A percentile compares a stretch with the other conserved stretches of the same genome.
Evolutionary conservation across 2,797 vertebrate species (phyloP).

Genomic region (Oryzias dopingdopingensis): DNA sequence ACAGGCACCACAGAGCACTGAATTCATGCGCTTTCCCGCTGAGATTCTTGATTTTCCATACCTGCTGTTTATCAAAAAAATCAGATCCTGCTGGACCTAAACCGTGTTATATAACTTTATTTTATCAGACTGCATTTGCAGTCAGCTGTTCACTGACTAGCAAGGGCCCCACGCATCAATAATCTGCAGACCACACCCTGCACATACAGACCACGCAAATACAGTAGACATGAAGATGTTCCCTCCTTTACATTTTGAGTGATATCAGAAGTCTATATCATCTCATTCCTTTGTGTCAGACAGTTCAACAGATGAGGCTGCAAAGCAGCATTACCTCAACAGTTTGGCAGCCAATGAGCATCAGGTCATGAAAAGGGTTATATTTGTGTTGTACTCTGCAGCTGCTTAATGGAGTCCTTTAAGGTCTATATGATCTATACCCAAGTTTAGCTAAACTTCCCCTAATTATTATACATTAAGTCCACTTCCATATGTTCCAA

Average conservation of each 20-base stretch:
- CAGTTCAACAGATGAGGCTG: constrained; percentile 29
- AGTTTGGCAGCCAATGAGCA: constrained; percentile 37
- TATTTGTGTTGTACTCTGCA: constrained; percentile 24
- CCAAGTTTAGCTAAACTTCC: constrained; percentile 5
- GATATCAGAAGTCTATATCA: constrained; percentile 33
- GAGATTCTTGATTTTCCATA: constrained; percentile 44
- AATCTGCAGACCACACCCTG: constrained; percentile 30
- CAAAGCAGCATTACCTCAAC: constrained; percentile 45
- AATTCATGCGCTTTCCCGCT: constrained; percentile 12
- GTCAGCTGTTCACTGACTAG: constrained; percentile 47
- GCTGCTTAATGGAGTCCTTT: constrained; percentile 15
- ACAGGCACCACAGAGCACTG: constrained; percentile 11
- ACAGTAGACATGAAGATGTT: constrained; percentile 15
- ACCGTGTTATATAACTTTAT: constrained; percentile 45
- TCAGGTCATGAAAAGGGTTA: constrained; percentile 14
- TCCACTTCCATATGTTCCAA: constrained; percentile 38
- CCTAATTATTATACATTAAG: neutral
- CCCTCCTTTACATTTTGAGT: constrained; percentile 5
- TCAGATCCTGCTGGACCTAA: constrained; percentile 4
- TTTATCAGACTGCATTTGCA: constrained; percentile 35
- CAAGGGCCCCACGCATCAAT: constrained; percentile 29
- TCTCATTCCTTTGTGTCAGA: constrained; percentile 41
- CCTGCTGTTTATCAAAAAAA: constrained; percentile 26
- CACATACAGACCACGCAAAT: constrained; percentile 5
- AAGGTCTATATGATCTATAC: constrained; percentile 12